A percentile compares a stretch with the other conserved stretches of the same genome.
These are phyloP conservation scores for Rambutsinella grinnellia DNA, from an alignment of 2,888 invertebrate genomes.

Conservation along the genomic window DNA sequence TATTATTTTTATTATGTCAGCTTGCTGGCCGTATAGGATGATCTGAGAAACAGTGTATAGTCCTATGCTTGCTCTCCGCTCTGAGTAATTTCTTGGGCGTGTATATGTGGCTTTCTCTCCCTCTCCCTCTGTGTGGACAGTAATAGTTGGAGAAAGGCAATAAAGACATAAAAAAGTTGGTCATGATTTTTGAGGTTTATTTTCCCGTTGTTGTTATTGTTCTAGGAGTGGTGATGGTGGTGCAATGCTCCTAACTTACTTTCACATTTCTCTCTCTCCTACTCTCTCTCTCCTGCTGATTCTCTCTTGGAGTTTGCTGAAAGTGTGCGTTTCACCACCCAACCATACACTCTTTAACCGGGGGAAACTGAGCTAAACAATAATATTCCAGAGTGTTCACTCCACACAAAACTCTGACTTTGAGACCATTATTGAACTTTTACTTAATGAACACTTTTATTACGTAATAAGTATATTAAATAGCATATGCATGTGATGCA, in stretches of 20 bases:
- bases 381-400: no score
- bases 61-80: not conserved
- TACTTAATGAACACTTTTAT: no score
- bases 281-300: slow-evolving; percentile 18
- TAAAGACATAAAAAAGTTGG: slow-evolving; percentile 52
- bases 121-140: slow-evolving; percentile 28
- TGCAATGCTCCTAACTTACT: not conserved
- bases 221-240: not conserved
- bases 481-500: no score
- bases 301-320: slow-evolving; percentile 13
- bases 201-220: slow-evolving; percentile 10
- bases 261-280: not conserved
- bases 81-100: slow-evolving; percentile 33
- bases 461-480: no score
- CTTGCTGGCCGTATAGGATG: not conserved
- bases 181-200: slow-evolving; percentile 25
- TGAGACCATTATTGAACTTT: no score
- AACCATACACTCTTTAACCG: no score
- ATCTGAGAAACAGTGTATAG: not conserved
- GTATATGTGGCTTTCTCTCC: slow-evolving; percentile 5
- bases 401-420: no score
- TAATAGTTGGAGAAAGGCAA: slow-evolving; percentile 42
- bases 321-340: slow-evolving; percentile 20
- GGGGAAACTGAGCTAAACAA: not conserved
- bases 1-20: not conserved